phyloP scores from a whole-genome alignment of 30 jellyfish, hydroid and myxozoan genomes.

The Nemopilema nomurai region DNA sequence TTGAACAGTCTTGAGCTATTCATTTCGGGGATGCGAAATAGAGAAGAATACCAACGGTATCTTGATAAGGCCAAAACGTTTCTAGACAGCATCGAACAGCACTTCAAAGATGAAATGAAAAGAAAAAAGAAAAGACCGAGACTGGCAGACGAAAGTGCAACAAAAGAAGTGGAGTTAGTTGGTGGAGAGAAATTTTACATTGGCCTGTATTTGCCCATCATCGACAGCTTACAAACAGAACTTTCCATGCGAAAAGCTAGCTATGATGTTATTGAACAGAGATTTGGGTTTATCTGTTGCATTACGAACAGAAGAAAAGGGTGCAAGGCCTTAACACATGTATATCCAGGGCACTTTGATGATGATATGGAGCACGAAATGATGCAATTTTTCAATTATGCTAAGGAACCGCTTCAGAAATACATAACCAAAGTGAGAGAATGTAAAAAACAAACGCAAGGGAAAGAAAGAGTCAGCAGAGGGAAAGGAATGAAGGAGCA shows the following conservation, averaged over 20 bases:
- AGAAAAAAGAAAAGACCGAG: conserved; percentile 57
- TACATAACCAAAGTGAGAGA: conserved; percentile 4
- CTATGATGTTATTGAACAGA: conserved; percentile 43
- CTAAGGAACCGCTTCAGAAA: conserved; percentile 15
- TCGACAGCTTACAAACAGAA: conserved; percentile 29
- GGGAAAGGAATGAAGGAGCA: not conserved
- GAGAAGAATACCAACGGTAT: conserved; percentile 30
- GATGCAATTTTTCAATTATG: conserved; percentile 14
- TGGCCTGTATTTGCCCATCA: conserved; percentile 42
- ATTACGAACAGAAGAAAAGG: not conserved
- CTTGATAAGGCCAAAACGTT: conserved; percentile 55
- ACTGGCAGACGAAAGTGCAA: conserved; percentile 19
- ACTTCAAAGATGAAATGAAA: conserved; percentile 59
- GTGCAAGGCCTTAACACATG: conserved; percentile 44
- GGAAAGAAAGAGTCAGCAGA: not conserved
- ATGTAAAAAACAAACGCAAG: not conserved
- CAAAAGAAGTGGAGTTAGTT: conserved; percentile 30
- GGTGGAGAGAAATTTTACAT: conserved; percentile 32
- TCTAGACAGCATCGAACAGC: conserved; percentile 47
- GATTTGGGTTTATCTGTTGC: conserved; percentile 58
- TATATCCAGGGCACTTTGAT: conserved; percentile 30
- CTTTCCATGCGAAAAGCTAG: conserved; percentile 31
- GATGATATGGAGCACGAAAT: conserved; percentile 31
- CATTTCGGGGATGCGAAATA: conserved; percentile 40
- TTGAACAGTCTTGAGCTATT: conserved; percentile 27